Evolutionary conservation across 2,888 invertebrate genomes (phyloP).

Genomic region (Nymphalis c-album): DNA sequence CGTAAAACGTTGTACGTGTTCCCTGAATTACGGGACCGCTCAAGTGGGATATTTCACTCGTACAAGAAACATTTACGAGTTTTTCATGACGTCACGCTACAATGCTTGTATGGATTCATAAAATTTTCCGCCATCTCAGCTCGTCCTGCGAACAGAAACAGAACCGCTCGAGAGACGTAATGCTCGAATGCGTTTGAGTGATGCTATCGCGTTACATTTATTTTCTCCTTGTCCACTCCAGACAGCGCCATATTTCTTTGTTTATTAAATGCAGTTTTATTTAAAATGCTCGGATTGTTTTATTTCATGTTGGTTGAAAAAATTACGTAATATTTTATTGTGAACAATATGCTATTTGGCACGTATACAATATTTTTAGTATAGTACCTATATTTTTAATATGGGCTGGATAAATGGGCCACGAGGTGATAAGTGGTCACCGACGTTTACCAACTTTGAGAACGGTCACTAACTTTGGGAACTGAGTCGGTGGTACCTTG

Average conservation of each 20-base stretch:
- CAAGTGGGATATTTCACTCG: conserved; percentile 69
- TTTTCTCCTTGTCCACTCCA: conserved; percentile 4
- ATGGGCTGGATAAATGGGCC: too few relatives aligned
- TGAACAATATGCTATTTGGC: too few relatives aligned
- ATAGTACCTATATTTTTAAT: too few relatives aligned
- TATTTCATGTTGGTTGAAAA: background rate
- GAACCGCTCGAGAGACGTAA: conserved; percentile 1
- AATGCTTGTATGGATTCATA: conserved; percentile 24
- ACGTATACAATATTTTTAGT: too few relatives aligned
- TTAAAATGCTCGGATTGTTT: conserved; percentile 1
- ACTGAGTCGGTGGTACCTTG: too few relatives aligned
- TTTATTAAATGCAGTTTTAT: conserved; percentile 13
- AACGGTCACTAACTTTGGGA: too few relatives aligned
- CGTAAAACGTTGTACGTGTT: conserved; percentile 64
- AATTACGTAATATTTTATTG: too few relatives aligned
- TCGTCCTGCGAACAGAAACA: conserved; percentile 10
- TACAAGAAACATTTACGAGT: conserved; percentile 73
- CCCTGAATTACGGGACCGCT: conserved; percentile 61
- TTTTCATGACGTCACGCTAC: conserved; percentile 37
- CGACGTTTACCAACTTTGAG: too few relatives aligned
- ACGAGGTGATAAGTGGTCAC: too few relatives aligned
- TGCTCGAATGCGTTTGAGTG: conserved; percentile 21
- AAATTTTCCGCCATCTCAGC: conserved; percentile 15
- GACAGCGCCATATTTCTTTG: conserved; percentile 12
- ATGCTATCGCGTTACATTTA: conserved; percentile 15